Evolutionary conservation across 1,140 invertebrate species (phyloP), one percentile per base, ranked within the genome.

Genomic region (Philotrypesis tridentata): DNA sequence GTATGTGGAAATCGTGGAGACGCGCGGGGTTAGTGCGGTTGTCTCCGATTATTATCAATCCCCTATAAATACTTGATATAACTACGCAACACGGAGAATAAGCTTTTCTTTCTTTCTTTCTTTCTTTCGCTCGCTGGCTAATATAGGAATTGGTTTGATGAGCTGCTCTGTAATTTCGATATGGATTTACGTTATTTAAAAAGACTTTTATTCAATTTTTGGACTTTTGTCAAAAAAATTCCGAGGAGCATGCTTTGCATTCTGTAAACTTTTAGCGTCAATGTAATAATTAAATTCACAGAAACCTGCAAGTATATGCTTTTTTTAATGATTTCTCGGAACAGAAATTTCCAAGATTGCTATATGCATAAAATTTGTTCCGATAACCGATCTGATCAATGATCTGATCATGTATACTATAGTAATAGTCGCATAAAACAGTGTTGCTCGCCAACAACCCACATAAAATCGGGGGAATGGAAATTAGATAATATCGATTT

Each of bases 1-100:
- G 82, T 89, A 88, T 77, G 74, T 91, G 14, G 82, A 89, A 25
- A 85, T 80, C 1, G 83, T 75, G 7, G 67, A 89, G 84, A 82
- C 71, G 25, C 73, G 89, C 76, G 89, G 89, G 74, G 89, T 91
- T 83, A 25, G 76, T 82, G 11, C 31, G 21, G 11, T 55, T 73
- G 7, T 72, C 3, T 71, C 12, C n/a, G 37, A 7, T 7, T 71
- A n/a, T n/a, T 71, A 37, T 37, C 9, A n/a, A n/a, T n/a, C n/a
- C n/a, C n/a, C n/a, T n/a, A n/a, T n/a, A n/a, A n/a, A n/a, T n/a
- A n/a, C n/a, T n/a, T n/a, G n/a, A n/a, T n/a, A n/a, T n/a, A n/a
- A n/a, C n/a, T n/a, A n/a, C n/a, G n/a, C n/a, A n/a, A n/a, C n/a
- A n/a, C n/a, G n/a, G n/a, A n/a, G n/a, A n/a, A n/a, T n/a, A n/a